A percentile compares a stretch with the other conserved stretches of the same genome.
phyloP scores from a whole-genome alignment of 2,113 vertebrate species.

The Regulus satrapa region DNA sequence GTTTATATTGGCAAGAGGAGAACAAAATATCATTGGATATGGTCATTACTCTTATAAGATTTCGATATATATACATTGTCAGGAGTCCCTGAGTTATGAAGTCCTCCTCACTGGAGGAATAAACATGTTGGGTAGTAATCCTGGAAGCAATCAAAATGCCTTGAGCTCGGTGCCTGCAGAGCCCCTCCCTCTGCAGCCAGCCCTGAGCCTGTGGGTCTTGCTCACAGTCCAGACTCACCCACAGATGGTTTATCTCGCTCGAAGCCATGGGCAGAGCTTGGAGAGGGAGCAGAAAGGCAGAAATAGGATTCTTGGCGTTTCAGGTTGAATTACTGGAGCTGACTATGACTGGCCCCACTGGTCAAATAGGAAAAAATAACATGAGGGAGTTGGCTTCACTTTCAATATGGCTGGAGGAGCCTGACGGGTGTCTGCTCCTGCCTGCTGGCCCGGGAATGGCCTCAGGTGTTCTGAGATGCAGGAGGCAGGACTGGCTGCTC shows the following conservation, averaged over 20 bases:
- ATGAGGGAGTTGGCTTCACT: neutral
- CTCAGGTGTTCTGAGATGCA: neutral
- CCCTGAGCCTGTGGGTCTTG: neutral
- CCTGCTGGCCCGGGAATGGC: neutral
- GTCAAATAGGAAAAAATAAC: neutral
- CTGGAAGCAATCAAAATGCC: slow-evolving; percentile 66
- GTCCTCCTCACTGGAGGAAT: slow-evolving; percentile 49
- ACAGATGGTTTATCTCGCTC: neutral
- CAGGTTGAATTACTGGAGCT: slow-evolving; percentile 26
- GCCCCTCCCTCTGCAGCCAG: neutral
- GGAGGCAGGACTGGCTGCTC: neutral
- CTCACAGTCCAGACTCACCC: neutral
- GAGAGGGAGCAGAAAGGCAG: neutral
- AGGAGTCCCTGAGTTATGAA: slow-evolving; percentile 65
- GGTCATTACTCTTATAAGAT: slow-evolving; percentile 54
- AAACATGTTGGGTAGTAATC: slow-evolving; percentile 51
- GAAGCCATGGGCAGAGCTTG: neutral
- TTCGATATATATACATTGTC: slow-evolving; percentile 65
- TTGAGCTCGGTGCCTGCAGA: neutral
- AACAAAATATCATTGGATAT: slow-evolving; percentile 49
- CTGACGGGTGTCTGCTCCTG: neutral
- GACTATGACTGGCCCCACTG: neutral
- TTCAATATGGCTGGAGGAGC: neutral
- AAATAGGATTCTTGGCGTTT: neutral
- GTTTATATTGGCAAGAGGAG: slow-evolving; percentile 64